Evolutionary conservation across 2,888 invertebrate species (phyloP), one percentile per base, ranked within the genome.

Genomic region (Habrosyne pyritoides): DNA sequence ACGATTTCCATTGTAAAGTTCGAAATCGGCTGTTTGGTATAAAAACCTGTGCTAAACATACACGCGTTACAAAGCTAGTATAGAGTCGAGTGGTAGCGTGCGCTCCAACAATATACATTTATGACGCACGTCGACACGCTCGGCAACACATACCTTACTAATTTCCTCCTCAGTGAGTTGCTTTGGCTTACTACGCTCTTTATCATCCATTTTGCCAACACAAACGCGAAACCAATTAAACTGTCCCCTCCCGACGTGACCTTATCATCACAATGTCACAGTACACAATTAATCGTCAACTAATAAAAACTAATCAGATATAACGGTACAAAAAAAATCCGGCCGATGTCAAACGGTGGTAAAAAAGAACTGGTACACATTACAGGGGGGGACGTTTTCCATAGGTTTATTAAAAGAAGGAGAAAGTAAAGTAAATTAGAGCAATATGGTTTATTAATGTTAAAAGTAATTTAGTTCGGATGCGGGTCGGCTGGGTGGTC

Each of bases 401-500:
- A 79, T 81, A 82, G 83, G 84, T 84, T 90, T 89, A 89, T 91
- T 91, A 91, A 90, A 91, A 88, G 88, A 88, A 89, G 79, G 80
- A 84, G 83, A 89, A 88, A 87, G 89, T 89, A 87, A 88, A 83
- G 83, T 76, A 90, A 92, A 91, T 91, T 91, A 91, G 85, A 89
- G 86, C 84, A 89, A 86, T 88, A 88, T 88, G 86, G 86, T 84
- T 88, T 91, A 88, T 91, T 91, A 92, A 91, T 89, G 90, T 88
- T 81, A 83, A 84, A 85, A 85, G 89, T 91, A 89, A 91, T 89
- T 89, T 89, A 71, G 80, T 84, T 85, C 76, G 73, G 81, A 83
- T 84, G 81, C 77, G 74, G 72, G 76, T 76, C 76, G 76, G 69
- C 64, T 69, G 73, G 33, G 73, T 63, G 67, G 79, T 85, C 68